Percentiles rank a stretch among this genome's conserved stretches.
Evolutionary conservation across 2,888 invertebrate genomes (phyloP).

Genomic region (Spicauda simplicius): DNA sequence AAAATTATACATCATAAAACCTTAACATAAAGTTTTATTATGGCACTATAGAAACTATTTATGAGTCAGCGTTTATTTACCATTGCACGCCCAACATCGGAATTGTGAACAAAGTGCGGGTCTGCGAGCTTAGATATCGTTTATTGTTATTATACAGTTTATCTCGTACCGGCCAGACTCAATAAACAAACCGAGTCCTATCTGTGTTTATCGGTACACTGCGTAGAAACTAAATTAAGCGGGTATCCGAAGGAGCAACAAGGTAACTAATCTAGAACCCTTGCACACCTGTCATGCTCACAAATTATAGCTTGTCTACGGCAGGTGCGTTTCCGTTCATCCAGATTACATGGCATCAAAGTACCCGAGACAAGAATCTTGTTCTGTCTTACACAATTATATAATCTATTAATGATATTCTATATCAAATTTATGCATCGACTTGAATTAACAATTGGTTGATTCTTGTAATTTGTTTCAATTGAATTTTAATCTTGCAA

Average conservation of each 20-base stretch:
- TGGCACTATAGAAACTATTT: too few relatives aligned
- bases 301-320: slow-evolving; percentile 18
- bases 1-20: too few relatives aligned
- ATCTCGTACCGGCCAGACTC: slow-evolving; percentile 4
- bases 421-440: too few relatives aligned
- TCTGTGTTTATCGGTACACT: not conserved
- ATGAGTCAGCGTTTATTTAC: too few relatives aligned
- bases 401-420: too few relatives aligned
- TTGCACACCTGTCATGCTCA: slow-evolving; percentile 15
- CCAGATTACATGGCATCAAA: slow-evolving; percentile 5
- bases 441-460: not conserved
- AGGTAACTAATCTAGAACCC: slow-evolving; percentile 9
- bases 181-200: not conserved
- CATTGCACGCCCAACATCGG: too few relatives aligned
- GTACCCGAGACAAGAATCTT: slow-evolving; percentile 11
- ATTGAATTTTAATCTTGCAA: not conserved
- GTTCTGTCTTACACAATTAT: not conserved
- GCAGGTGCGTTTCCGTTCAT: not conserved
- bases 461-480: not conserved
- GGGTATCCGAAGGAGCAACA: slow-evolving; percentile 1
- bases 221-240: slow-evolving; percentile 10
- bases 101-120: too few relatives aligned
- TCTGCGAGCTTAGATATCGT: not conserved
- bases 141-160: not conserved
- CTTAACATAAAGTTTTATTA: too few relatives aligned